phyloP scores from a whole-genome alignment of 2,888 invertebrate genomes.

The Eledona agricola region DNA sequence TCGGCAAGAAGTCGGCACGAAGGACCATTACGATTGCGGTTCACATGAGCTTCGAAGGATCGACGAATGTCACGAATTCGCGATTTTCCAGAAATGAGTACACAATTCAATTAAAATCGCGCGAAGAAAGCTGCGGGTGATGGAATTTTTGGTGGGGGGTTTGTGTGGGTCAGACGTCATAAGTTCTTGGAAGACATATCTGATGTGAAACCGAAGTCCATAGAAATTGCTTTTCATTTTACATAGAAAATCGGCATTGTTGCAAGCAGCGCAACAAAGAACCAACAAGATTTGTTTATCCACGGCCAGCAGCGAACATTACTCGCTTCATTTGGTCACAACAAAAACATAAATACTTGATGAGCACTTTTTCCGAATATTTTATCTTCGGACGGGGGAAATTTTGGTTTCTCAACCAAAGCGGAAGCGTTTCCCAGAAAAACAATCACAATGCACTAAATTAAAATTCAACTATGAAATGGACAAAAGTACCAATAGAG shows the following conservation, averaged over 20 bases:
- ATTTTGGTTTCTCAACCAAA: too few relatives aligned
- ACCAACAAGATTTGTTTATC: constrained; percentile 3
- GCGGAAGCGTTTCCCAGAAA: too few relatives aligned
- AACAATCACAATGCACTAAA: too few relatives aligned
- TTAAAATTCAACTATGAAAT: too few relatives aligned
- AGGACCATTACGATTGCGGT: constrained; percentile 42
- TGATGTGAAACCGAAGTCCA: background rate
- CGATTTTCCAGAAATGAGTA: constrained; percentile 42
- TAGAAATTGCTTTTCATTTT: constrained; percentile 2
- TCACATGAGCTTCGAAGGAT: constrained; percentile 38
- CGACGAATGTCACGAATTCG: constrained; percentile 44
- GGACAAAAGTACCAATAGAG: too few relatives aligned
- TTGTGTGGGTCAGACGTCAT: too few relatives aligned
- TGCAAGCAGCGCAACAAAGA: constrained; percentile 4
- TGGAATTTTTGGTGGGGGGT: background rate
- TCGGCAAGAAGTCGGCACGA: constrained; percentile 47
- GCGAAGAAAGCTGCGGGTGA: too few relatives aligned
- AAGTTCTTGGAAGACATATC: background rate
- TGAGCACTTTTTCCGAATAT: too few relatives aligned
- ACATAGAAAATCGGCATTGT: constrained; percentile 1
- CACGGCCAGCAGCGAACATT: constrained; percentile 3
- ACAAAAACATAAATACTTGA: background rate
- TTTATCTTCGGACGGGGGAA: too few relatives aligned
- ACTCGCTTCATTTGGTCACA: background rate
- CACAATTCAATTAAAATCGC: constrained; percentile 45